Evolutionary conservation across 2,888 invertebrate genomes (phyloP).

Genomic region (Apomyelois bistriatella): DNA sequence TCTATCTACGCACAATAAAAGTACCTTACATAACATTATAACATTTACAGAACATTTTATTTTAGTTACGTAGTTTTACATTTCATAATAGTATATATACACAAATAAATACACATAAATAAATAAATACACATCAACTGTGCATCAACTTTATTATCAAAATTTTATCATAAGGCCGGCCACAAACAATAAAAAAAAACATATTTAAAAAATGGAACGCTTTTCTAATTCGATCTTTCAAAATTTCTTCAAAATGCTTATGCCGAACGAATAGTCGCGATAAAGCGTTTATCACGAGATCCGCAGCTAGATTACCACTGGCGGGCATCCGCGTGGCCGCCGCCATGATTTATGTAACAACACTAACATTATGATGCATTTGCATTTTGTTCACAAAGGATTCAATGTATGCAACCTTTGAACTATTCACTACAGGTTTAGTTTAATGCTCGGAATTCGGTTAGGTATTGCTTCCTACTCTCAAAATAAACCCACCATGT

Average conservation of each 20-base stretch:
- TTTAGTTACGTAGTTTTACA: too few relatives aligned
- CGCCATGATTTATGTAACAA: conserved; percentile 51
- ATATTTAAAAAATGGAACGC: too few relatives aligned
- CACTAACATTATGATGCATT: conserved; percentile 52
- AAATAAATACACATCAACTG: too few relatives aligned
- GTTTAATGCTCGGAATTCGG: conserved; percentile 6
- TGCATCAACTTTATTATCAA: too few relatives aligned
- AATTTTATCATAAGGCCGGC: too few relatives aligned
- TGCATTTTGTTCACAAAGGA: conserved; percentile 40
- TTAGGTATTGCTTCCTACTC: background rate
- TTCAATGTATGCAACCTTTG: conserved; percentile 17
- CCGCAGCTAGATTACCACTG: conserved; percentile 53
- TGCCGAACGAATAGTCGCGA: conserved; percentile 32
- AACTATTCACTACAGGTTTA: conserved; percentile 14
- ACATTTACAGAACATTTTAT: too few relatives aligned
- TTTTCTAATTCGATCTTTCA: background rate
- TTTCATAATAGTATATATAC: too few relatives aligned
- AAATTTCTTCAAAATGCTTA: conserved; percentile 5
- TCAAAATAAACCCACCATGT: conserved; percentile 33
- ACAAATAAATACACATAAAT: too few relatives aligned
- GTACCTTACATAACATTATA: too few relatives aligned
- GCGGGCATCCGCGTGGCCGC: conserved; percentile 45
- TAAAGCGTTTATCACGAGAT: conserved; percentile 48
- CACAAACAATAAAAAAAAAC: too few relatives aligned
- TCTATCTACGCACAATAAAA: too few relatives aligned